Conservation (phyloP, 2,888 invertebrate genomes). For the Myopa tessellatipennis region DNA sequence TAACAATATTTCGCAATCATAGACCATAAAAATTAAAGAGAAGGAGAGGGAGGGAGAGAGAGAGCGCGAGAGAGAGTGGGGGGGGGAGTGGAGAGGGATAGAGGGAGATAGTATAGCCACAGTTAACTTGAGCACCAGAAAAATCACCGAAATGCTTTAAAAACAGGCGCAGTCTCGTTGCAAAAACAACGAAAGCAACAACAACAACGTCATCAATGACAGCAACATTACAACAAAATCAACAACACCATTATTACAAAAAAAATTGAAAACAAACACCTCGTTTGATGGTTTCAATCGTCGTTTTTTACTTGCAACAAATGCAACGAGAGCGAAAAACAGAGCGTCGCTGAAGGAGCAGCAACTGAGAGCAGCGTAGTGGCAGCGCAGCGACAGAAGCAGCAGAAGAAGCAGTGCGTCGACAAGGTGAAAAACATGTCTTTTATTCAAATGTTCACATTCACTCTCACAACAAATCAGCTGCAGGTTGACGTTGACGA, state of each 20-base stretch:
- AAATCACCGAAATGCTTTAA: constrained; percentile 15
- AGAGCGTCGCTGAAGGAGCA: too few relatives aligned
- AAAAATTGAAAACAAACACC: neutral
- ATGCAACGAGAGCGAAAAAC: neutral
- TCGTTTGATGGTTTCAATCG: neutral
- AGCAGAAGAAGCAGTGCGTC: too few relatives aligned
- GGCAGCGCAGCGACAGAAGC: too few relatives aligned
- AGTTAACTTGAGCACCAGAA: neutral
- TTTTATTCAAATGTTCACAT: too few relatives aligned
- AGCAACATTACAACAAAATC: constrained; percentile 1
- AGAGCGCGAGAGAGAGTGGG: neutral
- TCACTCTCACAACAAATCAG: too few relatives aligned
- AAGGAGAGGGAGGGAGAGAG: constrained; percentile 23
- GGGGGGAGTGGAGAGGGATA: too few relatives aligned
- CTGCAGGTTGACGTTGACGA: too few relatives aligned
- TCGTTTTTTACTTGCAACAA: constrained; percentile 7
- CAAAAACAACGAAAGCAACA: constrained; percentile 24
- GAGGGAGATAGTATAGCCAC: too few relatives aligned
- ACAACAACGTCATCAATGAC: neutral
- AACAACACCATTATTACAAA: neutral
- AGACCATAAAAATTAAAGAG: constrained; percentile 41
- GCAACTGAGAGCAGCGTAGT: too few relatives aligned
- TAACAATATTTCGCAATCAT: constrained; percentile 55
- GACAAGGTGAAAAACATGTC: too few relatives aligned
- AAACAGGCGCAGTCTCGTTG: constrained; percentile 28